phyloP scores from a whole-genome alignment of 2,113 vertebrate genomes.

The Falcunculus frontatus region DNA sequence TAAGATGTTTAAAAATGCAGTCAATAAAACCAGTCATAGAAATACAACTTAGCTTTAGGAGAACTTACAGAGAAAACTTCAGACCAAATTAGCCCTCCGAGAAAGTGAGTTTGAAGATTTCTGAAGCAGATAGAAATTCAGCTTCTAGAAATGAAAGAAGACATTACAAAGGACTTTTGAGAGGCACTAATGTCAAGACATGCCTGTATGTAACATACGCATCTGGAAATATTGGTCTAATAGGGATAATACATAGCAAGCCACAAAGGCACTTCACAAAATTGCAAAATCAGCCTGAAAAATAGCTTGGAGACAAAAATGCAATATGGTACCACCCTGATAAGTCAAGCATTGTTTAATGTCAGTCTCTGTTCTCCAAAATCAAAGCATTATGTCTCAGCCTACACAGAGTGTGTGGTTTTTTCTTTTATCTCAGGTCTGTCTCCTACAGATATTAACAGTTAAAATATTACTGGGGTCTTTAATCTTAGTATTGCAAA shows the following conservation, averaged over 20 bases:
- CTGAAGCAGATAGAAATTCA: neutral
- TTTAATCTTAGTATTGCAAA: neutral
- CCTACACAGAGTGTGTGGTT: neutral
- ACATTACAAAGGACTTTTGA: neutral
- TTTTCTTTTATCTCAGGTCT: neutral
- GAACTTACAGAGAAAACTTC: neutral
- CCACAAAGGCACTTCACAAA: neutral
- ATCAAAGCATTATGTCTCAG: neutral
- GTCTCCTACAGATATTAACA: neutral
- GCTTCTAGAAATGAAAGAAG: neutral
- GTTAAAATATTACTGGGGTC: neutral
- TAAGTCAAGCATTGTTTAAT: neutral
- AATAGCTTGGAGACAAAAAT: neutral
- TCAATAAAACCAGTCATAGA: neutral
- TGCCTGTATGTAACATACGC: neutral
- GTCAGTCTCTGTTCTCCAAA: neutral
- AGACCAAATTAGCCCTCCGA: neutral
- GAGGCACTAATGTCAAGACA: neutral
- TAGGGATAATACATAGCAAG: neutral
- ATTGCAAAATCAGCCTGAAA: neutral
- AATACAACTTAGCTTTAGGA: neutral
- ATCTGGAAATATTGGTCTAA: neutral
- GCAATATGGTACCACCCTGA: neutral
- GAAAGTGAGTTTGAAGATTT: neutral
- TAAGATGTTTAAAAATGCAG: neutral